A percentile compares a stretch with the other conserved stretches of the same genome.
Evolutionary conservation across 2,888 invertebrate genomes (phyloP).

Genomic region (Ferrisia virgata): DNA sequence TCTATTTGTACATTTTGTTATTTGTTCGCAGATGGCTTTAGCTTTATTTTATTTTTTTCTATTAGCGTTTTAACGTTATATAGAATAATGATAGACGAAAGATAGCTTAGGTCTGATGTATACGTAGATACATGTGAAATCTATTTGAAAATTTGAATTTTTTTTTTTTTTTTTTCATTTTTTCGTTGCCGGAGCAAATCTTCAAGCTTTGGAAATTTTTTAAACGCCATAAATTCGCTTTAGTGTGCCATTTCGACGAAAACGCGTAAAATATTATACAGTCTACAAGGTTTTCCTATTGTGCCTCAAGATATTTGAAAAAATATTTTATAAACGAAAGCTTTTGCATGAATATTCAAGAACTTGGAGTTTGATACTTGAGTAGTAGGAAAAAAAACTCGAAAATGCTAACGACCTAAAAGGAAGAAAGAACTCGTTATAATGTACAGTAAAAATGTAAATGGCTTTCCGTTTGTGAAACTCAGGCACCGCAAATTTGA

Average conservation of each 20-base stretch:
- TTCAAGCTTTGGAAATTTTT: neutral
- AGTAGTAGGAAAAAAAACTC: neutral
- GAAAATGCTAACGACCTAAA: constrained; percentile 26
- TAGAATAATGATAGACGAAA: neutral
- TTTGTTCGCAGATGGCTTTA: constrained; percentile 18
- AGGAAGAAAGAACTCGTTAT: constrained; percentile 30
- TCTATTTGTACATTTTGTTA: neutral
- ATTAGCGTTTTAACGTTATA: constrained; percentile 6
- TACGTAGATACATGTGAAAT: neutral
- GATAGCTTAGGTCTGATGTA: neutral
- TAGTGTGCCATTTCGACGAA: neutral
- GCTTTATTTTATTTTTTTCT: neutral
- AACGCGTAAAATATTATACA: neutral
- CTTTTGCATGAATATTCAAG: constrained; percentile 24
- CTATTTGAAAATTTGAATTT: neutral
- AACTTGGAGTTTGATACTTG: constrained; percentile 16
- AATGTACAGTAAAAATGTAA: constrained; percentile 28
- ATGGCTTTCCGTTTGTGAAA: constrained; percentile 16
- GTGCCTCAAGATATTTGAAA: constrained; percentile 22
- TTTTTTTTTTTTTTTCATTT: too few species aligned
- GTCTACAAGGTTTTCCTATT: constrained; percentile 22
- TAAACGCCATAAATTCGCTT: neutral
- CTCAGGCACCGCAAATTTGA: constrained; percentile 26
- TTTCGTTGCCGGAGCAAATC: neutral
- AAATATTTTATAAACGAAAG: constrained; percentile 28